Evolutionary conservation across 2,888 invertebrate species (phyloP), one percentile per base, ranked within the genome.

Genomic region (Polyommatus iphigenia): DNA sequence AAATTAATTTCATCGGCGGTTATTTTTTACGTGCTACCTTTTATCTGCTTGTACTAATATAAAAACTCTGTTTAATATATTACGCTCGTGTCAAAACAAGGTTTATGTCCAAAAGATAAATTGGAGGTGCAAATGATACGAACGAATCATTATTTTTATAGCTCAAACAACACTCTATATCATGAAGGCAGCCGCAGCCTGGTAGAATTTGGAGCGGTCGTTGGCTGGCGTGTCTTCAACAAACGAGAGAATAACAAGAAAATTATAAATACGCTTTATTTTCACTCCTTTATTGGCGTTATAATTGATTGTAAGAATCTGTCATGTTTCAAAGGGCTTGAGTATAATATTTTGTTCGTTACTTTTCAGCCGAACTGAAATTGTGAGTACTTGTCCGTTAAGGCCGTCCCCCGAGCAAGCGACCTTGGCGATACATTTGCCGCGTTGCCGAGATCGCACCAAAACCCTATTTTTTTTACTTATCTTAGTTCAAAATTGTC

Each of bases 51-150:
- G 32, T 54, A 29, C 18, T 54, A 54, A 29, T 75, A 75, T 75
- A 15, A 50, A 75, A 54, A 50, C 18, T 75, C 75, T 29, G 29
- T 54, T 75, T 75, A 54, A 73, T 73, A 75, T 75, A 75, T 75
- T 54, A 24, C 50, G 54, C 18, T 75, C 15, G 46, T 75, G 75
- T 75, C 75, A 75, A 54, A 75, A 75, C 75, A 75, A 75, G 54
- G 54, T 75, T 75, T 75, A 75, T 50, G 75, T 24, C 24, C 24
- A 20, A 75, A 75, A 46, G 75, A 75, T 75, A 54, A 75, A 75
- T 75, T 54, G 15, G 75, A 75, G 75, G 54, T 75, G 54, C 50
- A 75, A 75, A 75, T 29, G 29, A 75, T 50, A 75, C 75, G 54
- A 32, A 75, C 18, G 29, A 29, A 50, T 15, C 73, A 72, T 24